phyloP scores from a whole-genome alignment of 2,113 vertebrate genomes.

The Lonchura striata region DNA sequence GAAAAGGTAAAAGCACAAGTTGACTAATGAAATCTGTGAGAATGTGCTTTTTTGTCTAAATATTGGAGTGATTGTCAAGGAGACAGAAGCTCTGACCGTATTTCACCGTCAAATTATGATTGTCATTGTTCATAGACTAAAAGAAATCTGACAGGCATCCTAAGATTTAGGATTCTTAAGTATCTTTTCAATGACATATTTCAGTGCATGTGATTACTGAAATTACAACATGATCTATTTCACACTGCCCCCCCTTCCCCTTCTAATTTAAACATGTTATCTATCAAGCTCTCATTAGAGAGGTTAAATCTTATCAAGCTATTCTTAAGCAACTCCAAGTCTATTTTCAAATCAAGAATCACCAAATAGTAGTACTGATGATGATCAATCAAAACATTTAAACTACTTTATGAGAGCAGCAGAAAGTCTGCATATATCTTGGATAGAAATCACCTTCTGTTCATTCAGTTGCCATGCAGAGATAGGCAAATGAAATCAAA shows the following conservation, averaged over 20 bases:
- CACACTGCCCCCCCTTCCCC: not conserved
- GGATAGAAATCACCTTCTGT: not conserved
- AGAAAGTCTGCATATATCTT: not conserved
- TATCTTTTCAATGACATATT: conserved; percentile 46
- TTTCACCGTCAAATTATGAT: conserved; percentile 41
- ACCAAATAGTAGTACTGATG: not conserved
- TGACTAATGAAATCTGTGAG: conserved; percentile 27
- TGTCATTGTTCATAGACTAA: conserved; percentile 55
- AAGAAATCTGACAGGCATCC: conserved; percentile 61
- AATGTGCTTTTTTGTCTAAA: conserved; percentile 38
- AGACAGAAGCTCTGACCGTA: conserved; percentile 48
- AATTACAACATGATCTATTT: conserved; percentile 41
- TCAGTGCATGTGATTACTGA: conserved; percentile 43
- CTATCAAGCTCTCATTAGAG: conserved; percentile 22
- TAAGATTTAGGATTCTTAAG: conserved; percentile 51
- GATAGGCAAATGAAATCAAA: not conserved
- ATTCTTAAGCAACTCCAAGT: not conserved
- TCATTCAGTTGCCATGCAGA: not conserved
- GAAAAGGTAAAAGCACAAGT: conserved; percentile 19
- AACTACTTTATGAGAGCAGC: not conserved
- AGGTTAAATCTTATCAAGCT: conserved; percentile 8
- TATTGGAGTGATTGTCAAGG: conserved; percentile 53
- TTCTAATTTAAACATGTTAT: conserved; percentile 14
- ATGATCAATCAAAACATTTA: not conserved
- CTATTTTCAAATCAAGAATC: not conserved